Evolutionary conservation across 2,888 invertebrate genomes (phyloP).

Genomic region (Heteropelma amictum): DNA sequence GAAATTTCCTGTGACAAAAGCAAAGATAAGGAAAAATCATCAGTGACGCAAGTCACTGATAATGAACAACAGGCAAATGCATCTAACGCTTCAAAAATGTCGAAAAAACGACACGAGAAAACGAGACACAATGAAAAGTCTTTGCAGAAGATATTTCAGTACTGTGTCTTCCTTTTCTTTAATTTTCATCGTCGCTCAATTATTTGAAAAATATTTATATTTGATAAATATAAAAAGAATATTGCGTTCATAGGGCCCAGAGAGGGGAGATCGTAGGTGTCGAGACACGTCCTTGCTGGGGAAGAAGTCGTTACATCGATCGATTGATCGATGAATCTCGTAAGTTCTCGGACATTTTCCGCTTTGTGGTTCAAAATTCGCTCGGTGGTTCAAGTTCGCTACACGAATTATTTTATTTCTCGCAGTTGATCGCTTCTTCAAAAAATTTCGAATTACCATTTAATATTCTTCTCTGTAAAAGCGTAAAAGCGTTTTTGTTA

Average conservation of each 20-base stretch:
- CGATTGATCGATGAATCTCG: constrained; percentile 61
- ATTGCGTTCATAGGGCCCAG: constrained; percentile 28
- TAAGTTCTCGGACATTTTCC: constrained; percentile 27
- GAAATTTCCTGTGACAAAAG: too few relatives aligned
- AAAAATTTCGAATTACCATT: too few relatives aligned
- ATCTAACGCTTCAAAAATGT: background rate
- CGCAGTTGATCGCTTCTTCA: too few relatives aligned
- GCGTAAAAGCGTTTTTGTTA: too few relatives aligned
- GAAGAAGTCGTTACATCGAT: constrained; percentile 60
- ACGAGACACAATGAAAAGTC: constrained; percentile 36
- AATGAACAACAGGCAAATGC: background rate
- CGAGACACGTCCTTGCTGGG: constrained; percentile 60
- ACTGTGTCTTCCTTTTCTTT: background rate
- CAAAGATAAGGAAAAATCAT: too few relatives aligned
- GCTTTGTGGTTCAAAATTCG: background rate
- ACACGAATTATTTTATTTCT: too few relatives aligned
- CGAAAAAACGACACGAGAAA: constrained; percentile 12
- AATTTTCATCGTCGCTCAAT: background rate
- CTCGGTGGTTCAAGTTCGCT: too few relatives aligned
- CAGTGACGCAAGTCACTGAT: background rate
- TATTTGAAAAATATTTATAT: background rate
- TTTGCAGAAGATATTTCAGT: constrained; percentile 42
- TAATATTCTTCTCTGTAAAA: too few relatives aligned
- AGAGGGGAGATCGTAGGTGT: constrained; percentile 52
- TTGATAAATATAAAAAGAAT: background rate